Conservation (phyloP, 2,797 vertebrate genomes). For the Jordanella pulchra region DNA sequence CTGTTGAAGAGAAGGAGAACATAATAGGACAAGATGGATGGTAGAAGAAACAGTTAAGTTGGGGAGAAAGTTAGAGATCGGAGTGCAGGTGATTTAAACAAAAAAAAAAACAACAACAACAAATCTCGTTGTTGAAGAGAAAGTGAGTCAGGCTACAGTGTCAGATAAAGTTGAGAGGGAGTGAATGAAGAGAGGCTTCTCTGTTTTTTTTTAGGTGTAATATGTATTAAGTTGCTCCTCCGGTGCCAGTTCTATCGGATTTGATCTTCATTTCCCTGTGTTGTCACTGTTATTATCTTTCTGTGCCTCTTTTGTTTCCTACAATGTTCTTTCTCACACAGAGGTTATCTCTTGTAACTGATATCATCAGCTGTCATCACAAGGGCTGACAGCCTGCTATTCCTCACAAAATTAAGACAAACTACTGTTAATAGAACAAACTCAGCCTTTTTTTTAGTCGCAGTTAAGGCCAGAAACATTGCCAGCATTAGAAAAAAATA, state of each 20-base stretch:
- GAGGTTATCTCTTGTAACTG: slow-evolving; percentile 41
- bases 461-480: slow-evolving; percentile 13
- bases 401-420: slow-evolving; percentile 10
- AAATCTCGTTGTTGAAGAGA: slow-evolving; percentile 62
- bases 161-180: slow-evolving; percentile 52
- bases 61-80: slow-evolving; percentile 53
- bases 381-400: slow-evolving; percentile 27
- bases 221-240: slow-evolving; percentile 64
- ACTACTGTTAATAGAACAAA: slow-evolving; percentile 11
- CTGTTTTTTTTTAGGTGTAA: slow-evolving; percentile 47
- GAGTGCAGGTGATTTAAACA: slow-evolving; percentile 64
- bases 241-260: slow-evolving; percentile 58
- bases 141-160: slow-evolving; percentile 65
- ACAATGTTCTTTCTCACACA: slow-evolving; percentile 32
- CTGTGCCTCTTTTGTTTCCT: slow-evolving; percentile 47
- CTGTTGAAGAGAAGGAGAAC: slow-evolving; percentile 55
- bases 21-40: slow-evolving; percentile 45
- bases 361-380: slow-evolving; percentile 38
- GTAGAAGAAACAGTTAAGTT: slow-evolving; percentile 31
- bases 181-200: slow-evolving; percentile 51
- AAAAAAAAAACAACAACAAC: background rate
- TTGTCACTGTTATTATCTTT: slow-evolving; percentile 37
- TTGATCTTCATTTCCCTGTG: slow-evolving; percentile 54
- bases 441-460: background rate
- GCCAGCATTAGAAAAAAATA: background rate